Conservation (phyloP, 2,797 vertebrate genomes). For the Halcyon smyrnensis region DNA sequence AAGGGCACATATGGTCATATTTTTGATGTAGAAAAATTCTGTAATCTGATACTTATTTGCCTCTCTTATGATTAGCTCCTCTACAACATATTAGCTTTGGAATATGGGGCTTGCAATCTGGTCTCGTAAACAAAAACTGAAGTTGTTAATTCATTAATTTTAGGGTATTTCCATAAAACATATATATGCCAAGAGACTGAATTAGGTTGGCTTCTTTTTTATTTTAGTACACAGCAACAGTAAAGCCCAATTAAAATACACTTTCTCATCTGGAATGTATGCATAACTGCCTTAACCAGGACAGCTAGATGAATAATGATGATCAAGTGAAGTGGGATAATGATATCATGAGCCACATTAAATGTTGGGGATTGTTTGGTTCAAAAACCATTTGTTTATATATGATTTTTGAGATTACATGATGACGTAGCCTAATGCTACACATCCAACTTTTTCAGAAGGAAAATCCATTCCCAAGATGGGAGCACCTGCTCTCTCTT, state of each 20-base stretch:
- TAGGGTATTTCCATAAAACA: not conserved
- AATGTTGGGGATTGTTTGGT: not conserved
- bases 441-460: not conserved
- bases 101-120: not conserved
- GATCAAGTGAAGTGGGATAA: not conserved
- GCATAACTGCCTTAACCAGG: not conserved
- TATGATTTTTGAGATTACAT: not conserved
- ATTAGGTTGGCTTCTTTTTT: not conserved
- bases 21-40: constrained; percentile 64
- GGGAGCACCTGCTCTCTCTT: not conserved
- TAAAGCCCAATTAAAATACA: not conserved
- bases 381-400: not conserved
- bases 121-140: not conserved
- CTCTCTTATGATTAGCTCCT: constrained; percentile 30
- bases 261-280: not conserved
- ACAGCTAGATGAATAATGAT: not conserved
- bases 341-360: not conserved
- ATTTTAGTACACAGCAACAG: not conserved
- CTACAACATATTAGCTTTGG: not conserved
- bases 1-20: constrained; percentile 62
- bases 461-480: not conserved
- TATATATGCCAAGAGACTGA: not conserved
- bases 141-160: not conserved
- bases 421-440: not conserved
- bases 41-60: constrained; percentile 63